Evolutionary conservation across 2,797 vertebrate species (phyloP).

Genomic region (Aratinga solstitialis): DNA sequence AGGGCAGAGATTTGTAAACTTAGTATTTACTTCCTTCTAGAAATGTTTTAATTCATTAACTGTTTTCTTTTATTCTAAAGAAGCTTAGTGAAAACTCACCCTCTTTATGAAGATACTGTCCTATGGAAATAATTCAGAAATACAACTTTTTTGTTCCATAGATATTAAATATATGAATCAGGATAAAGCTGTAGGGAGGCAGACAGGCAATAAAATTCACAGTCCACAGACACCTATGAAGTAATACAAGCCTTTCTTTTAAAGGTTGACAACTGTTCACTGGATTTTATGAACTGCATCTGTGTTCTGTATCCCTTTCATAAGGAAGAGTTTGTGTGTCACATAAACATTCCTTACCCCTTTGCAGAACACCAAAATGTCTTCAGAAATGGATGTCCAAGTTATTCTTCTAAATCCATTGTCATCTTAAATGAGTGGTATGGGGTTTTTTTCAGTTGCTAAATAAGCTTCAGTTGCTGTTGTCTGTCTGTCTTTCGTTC

Average conservation of each 20-base stretch:
- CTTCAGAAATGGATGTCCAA: neutral
- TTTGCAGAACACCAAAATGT: neutral
- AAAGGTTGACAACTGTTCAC: neutral
- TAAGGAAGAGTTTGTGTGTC: neutral
- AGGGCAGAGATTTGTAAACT: neutral
- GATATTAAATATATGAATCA: neutral
- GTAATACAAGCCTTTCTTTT: neutral
- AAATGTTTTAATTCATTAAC: neutral
- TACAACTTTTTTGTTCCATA: neutral
- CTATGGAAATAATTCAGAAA: neutral
- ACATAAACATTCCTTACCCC: neutral
- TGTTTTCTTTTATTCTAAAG: neutral
- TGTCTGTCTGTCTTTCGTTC: neutral
- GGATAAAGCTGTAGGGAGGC: neutral
- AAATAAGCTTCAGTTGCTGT: neutral
- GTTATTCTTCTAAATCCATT: neutral
- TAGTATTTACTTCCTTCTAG: neutral
- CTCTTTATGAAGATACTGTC: neutral
- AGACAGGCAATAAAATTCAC: neutral
- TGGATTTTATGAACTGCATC: neutral
- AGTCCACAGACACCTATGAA: neutral
- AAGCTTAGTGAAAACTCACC: neutral
- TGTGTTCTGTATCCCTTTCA: neutral
- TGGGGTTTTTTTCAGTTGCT: neutral
- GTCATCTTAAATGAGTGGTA: neutral